Evolutionary conservation across 2,888 invertebrate genomes (phyloP), one percentile per base, ranked within the genome.

Genomic region (Emmelina monodactyla): DNA sequence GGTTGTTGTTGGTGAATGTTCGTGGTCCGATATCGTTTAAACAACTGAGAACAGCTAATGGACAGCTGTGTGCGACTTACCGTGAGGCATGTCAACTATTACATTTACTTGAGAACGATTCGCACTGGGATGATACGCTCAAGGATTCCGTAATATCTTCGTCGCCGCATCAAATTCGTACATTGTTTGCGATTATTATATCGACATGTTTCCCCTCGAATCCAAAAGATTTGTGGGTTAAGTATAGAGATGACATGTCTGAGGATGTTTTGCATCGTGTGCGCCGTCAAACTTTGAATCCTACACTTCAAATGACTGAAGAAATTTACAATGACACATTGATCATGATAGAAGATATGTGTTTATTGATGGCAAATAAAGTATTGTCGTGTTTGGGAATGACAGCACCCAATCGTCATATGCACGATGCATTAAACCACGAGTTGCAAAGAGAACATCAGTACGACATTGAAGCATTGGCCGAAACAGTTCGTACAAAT

Each of bases 381-480:
- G n/a, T n/a, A n/a, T n/a, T n/a, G n/a, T n/a, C n/a, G n/a, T n/a
- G n/a, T n/a, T n/a, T n/a, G n/a, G 33, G 33, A 12, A 12, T 33
- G 33, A 36, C 38, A 40, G 42, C 44, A 34, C 47, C 46, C 22
- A 44, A 50, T 47, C 47, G 47, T 34, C 14, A 12, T 32, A 45
- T 47, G 45, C 42, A 42, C 10, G 45, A 47, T 19, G 14, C 42
- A 38, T 48, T 49, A 37, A 9, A 42, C 28, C 14, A 36, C 44
- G 12, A 2, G 15, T 37, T 37, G 37, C 37, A 40, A 34, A 34
- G 40, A 35, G 37, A 37, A 34, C 29, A 29, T 32, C 25, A 44
- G 32, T 49, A 50, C 40, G 44, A 51, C 28, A 34, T 19, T 39
- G 37, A 51, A 37, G 35, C 38, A 39, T 39, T 51, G 35, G 13